phyloP scores from a whole-genome alignment of 2,797 vertebrate genomes.

The Bradypodion pumilum region DNA sequence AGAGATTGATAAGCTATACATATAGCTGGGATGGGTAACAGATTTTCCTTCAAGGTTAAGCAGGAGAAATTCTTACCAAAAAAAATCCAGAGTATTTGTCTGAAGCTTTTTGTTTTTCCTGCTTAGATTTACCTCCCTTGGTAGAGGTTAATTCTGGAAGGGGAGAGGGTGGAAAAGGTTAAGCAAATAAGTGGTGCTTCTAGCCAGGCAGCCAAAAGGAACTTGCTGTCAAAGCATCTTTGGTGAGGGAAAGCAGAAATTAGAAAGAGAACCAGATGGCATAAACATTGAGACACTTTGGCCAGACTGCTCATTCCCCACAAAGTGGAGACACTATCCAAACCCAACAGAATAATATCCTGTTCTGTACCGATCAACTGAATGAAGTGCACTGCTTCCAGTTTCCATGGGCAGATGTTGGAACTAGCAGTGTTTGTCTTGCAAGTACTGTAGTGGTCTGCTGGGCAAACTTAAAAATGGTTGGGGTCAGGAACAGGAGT shows the following conservation, averaged over 20 bases:
- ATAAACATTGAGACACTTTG: slow-evolving; percentile 5
- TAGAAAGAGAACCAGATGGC: slow-evolving; percentile 18
- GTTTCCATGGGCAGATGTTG: neutral
- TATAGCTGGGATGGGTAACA: too few relatives aligned
- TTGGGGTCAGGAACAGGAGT: neutral
- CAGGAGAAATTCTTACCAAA: neutral
- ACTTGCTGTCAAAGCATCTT: slow-evolving; percentile 43
- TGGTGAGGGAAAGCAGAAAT: slow-evolving; percentile 24
- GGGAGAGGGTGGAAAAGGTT: slow-evolving; percentile 31
- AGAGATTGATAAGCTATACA: neutral
- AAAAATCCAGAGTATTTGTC: neutral
- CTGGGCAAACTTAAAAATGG: neutral
- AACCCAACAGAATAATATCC: slow-evolving; percentile 18
- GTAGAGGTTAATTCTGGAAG: slow-evolving; percentile 30
- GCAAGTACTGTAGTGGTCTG: neutral
- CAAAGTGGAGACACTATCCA: slow-evolving; percentile 10
- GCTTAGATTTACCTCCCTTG: slow-evolving; percentile 1
- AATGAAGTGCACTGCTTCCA: neutral
- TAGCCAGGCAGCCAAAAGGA: slow-evolving; percentile 27
- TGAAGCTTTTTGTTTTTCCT: slow-evolving; percentile 8
- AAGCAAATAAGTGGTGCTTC: slow-evolving; percentile 15
- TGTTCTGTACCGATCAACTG: neutral
- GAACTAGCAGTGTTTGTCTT: neutral
- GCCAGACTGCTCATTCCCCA: slow-evolving; percentile 12
- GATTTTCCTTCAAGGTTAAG: neutral